Evolutionary conservation across 2,888 invertebrate genomes (phyloP).

Genomic region (Galeruca laticollis): DNA sequence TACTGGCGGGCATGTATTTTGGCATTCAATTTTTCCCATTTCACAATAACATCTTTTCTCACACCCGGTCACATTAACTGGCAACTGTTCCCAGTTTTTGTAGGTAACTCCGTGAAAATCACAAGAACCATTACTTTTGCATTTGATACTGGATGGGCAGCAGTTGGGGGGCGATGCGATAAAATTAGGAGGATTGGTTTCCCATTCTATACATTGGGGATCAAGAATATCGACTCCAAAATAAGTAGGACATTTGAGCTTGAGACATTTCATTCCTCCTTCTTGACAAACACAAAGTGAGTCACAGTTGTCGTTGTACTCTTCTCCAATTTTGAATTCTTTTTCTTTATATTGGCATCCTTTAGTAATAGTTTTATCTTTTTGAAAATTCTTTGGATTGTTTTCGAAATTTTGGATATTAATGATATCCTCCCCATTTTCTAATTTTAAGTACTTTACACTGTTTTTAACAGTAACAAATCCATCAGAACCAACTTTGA

Average conservation of each 20-base stretch:
- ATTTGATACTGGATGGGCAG: conserved; percentile 83
- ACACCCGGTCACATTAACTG: conserved; percentile 84
- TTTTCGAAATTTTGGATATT: conserved; percentile 52
- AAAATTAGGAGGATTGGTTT: conserved; percentile 80
- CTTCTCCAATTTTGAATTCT: conserved; percentile 70
- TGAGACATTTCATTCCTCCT: conserved; percentile 80
- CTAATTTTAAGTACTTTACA: conserved; percentile 60
- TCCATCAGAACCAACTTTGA: conserved; percentile 62
- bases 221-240: conserved; percentile 88
- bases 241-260: conserved; percentile 85
- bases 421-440: conserved; percentile 60
- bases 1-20: conserved; percentile 83
- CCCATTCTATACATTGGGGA: conserved; percentile 88
- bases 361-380: conserved; percentile 42
- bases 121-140: conserved; percentile 87
- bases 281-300: conserved; percentile 82
- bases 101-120: conserved; percentile 76
- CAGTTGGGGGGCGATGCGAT: conserved; percentile 81
- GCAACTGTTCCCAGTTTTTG: conserved; percentile 86
- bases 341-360: conserved; percentile 62
- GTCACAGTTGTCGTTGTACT: conserved; percentile 86
- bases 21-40: conserved; percentile 87
- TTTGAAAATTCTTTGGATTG: conserved; percentile 41
- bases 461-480: conserved; percentile 54
- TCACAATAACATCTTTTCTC: conserved; percentile 90